Percentiles rank a stretch among this genome's conserved stretches.
These are phyloP conservation scores for Silurus aristotelis DNA, from an alignment of 2,797 vertebrate genomes.

Conservation along the genomic window DNA sequence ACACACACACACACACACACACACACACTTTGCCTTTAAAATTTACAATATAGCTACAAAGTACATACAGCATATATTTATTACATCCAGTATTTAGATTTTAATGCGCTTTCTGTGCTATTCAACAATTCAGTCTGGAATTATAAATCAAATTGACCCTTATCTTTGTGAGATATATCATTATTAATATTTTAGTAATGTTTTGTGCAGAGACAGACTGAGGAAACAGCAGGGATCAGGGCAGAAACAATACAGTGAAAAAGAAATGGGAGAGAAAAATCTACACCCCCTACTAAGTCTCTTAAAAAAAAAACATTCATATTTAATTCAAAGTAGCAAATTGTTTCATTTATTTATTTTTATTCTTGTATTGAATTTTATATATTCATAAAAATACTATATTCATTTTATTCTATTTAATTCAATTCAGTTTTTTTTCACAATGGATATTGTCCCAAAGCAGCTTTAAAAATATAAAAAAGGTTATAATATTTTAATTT, in stretches of 20 bases:
- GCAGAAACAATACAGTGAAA: background rate
- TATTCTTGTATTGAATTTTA: background rate
- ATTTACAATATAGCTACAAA: background rate
- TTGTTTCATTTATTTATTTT: background rate
- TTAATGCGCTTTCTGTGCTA: background rate
- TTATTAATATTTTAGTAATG: background rate
- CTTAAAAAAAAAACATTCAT: background rate
- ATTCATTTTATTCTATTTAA: too few relatives aligned
- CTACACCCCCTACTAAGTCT: background rate
- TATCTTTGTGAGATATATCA: slow-evolving; percentile 14
- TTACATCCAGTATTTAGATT: background rate
- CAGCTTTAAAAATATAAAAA: too few relatives aligned
- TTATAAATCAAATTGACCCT: slow-evolving; percentile 10
- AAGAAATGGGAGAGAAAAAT: background rate
- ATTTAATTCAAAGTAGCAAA: background rate
- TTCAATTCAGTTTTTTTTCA: too few relatives aligned
- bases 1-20: background rate
- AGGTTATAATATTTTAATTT: too few relatives aligned
- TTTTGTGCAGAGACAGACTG: background rate
- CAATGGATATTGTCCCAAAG: too few relatives aligned
- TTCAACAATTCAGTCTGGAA: background rate
- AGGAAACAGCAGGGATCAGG: background rate
- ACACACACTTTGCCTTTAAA: background rate
- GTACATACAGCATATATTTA: background rate
- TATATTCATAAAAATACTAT: too few relatives aligned